These are phyloP conservation scores for Aegotheles bennettii DNA, from an alignment of 2,113 vertebrate genomes.

Conservation along the genomic window DNA sequence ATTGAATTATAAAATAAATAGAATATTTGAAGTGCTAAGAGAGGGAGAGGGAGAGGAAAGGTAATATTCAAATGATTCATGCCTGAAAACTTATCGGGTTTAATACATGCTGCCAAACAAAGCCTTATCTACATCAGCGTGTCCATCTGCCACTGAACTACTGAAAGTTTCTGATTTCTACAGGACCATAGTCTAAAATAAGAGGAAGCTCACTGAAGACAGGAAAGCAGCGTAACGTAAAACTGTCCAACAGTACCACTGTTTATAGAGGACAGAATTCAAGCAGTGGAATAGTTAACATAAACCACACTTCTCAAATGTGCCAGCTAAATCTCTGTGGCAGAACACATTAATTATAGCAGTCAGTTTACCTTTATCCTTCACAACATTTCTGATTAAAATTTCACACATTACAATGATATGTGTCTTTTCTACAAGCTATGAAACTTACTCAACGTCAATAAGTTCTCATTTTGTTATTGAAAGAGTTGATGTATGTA, in stretches of 20 bases:
- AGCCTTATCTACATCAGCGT: background rate
- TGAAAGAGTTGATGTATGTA: conserved; percentile 76
- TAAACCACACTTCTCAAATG: conserved; percentile 80
- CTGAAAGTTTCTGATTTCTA: background rate
- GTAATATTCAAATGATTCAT: background rate
- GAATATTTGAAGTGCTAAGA: background rate
- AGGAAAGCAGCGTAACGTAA: background rate
- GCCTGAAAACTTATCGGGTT: background rate
- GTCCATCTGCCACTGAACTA: background rate
- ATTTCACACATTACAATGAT: conserved; percentile 97
- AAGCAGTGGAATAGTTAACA: conserved; percentile 82
- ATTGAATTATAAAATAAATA: background rate
- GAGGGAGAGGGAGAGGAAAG: background rate
- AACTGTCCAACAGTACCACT: background rate
- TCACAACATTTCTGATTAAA: conserved; percentile 98
- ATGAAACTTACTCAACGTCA: conserved; percentile 88
- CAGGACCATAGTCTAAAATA: background rate
- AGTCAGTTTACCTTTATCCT: conserved; percentile 91
- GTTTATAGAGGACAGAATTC: conserved; percentile 57
- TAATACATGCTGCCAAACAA: background rate
- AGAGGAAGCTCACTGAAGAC: background rate
- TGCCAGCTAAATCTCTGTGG: conserved; percentile 91
- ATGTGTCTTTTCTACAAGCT: conserved; percentile 89
- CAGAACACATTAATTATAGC: conserved; percentile 97
- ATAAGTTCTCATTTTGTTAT: conserved; percentile 82